These are phyloP conservation scores for Mormyrus proboscirostris DNA, from an alignment of 2,797 vertebrate species.

Conservation along the genomic window DNA sequence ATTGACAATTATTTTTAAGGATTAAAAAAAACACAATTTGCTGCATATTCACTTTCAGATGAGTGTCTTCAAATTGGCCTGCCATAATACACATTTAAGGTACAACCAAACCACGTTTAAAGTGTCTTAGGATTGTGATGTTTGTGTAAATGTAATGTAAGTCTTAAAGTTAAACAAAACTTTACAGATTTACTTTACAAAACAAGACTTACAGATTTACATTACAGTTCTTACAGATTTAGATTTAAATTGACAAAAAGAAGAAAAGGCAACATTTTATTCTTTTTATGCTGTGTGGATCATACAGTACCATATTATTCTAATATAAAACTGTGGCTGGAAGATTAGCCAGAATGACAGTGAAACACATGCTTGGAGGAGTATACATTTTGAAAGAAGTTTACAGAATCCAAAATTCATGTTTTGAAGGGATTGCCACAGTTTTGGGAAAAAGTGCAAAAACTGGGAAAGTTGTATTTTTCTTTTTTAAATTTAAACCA, in stretches of 20 bases:
- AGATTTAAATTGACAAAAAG: background rate
- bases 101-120: background rate
- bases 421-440: background rate
- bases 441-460: background rate
- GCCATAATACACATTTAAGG: background rate
- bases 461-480: background rate
- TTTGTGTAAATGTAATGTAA: background rate
- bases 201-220: too few relatives aligned
- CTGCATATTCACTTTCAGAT: background rate
- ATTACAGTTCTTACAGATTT: background rate
- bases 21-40: constrained; percentile 15
- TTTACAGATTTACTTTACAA: background rate
- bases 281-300: background rate
- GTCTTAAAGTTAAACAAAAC: background rate
- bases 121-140: background rate
- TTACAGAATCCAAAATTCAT: background rate
- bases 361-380: background rate
- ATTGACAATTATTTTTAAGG: constrained; percentile 13
- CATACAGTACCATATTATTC: too few relatives aligned
- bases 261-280: background rate
- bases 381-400: background rate
- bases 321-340: background rate
- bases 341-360: background rate
- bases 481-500: background rate
- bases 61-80: background rate